Evolutionary conservation across 1,140 invertebrate species (phyloP), one percentile per base, ranked within the genome.

Genomic region (Oedothorax gibbosus): DNA sequence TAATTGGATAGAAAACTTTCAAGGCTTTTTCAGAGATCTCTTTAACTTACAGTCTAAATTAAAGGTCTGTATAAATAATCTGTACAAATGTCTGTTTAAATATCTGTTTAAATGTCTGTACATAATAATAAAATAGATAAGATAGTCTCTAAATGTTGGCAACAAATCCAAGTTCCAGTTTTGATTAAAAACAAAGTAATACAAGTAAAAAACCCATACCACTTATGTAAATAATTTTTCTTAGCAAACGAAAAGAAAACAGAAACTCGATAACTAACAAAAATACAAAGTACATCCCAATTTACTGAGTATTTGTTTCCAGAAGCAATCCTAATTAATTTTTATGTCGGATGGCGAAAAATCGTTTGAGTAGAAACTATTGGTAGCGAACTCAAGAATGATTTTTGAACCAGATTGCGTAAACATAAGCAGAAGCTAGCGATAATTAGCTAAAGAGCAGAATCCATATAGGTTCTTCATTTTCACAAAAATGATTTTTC

Each of bases 391-490:
- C 20, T 73, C 2, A 50, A 15, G 69, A 51, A 51, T 73, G 80
- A 82, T 82, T 73, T 60, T 77, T 11, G 50, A 82, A 71, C 50
- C 54, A 73, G 80, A 82, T 72, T 82, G 73, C 57, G 54, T 56
- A 69, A 82, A 72, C 15, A 15, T 7, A 65, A 20, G 80, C 49
- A 64, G 69, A 60, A 53, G 69, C 53, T 72, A 49, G 49, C 62
- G 69, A 73, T 82, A 82, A 82, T 82, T 82, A 82, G n/a, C 66
- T 7, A 21, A 53, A 18, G 60, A 21, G 15, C n/a, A 79, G 66
- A 57, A 76, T 84, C 72, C 71, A 84, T 84, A 84, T 84, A 75
- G 81, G 60, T 72, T 84, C 72, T 76, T 84, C 72, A 75, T 84
- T 84, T 84, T 84, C 56, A 35, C 72, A 75, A 84, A 84, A 76